Conservation (phyloP, 2,797 vertebrate genomes). For the Champsocephalus gunnari region DNA sequence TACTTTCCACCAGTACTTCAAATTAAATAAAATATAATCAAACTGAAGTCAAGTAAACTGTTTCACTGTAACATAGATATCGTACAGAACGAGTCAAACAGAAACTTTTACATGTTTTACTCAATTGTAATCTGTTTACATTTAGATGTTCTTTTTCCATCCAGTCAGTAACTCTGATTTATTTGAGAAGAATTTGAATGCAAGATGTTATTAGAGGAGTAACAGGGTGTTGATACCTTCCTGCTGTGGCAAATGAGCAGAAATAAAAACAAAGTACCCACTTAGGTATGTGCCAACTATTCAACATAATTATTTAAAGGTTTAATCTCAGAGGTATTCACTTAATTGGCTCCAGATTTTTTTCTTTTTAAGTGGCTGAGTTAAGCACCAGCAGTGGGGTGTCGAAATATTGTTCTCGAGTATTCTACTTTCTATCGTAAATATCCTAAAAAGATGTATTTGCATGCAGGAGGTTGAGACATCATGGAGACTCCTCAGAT, state of each 20-base stretch:
- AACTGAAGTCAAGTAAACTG: too few relatives aligned
- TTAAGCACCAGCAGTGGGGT: not conserved
- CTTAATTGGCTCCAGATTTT: constrained; percentile 18
- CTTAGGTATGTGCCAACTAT: constrained; percentile 4
- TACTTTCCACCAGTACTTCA: too few relatives aligned
- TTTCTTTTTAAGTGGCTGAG: constrained; percentile 1
- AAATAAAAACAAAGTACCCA: constrained; percentile 16
- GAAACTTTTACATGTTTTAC: too few relatives aligned
- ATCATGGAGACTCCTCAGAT: not conserved
- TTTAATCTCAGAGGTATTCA: constrained; percentile 23
- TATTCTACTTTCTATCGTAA: not conserved
- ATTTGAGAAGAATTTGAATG: constrained; percentile 2
- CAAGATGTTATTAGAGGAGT: constrained; percentile 1
- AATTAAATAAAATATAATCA: too few relatives aligned
- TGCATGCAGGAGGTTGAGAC: not conserved
- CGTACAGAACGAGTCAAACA: too few relatives aligned
- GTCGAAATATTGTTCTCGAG: not conserved
- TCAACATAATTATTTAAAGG: constrained; percentile 13
- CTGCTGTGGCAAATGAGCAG: not conserved
- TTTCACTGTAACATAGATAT: too few relatives aligned
- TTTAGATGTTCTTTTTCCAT: not conserved
- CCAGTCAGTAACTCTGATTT: not conserved
- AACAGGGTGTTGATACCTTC: constrained; percentile 26
- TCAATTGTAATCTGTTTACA: not conserved
- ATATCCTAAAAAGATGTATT: not conserved